Evolutionary conservation across 2,797 vertebrate genomes (phyloP).

Genomic region (Alca torda): DNA sequence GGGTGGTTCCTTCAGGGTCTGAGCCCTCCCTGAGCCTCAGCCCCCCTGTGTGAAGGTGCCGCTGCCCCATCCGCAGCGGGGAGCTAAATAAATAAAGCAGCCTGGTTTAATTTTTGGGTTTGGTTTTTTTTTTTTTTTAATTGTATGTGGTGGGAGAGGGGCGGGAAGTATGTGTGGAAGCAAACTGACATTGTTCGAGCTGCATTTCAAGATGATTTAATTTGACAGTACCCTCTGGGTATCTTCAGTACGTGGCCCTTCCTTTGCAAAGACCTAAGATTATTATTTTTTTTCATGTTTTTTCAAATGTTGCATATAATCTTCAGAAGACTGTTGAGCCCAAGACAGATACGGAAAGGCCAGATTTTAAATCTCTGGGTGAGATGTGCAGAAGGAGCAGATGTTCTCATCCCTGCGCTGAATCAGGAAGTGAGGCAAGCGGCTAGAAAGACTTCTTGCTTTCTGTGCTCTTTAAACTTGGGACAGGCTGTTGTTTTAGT

Average conservation of each 20-base stretch:
- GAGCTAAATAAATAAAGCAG: not conserved
- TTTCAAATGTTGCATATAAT: rapidly evolving
- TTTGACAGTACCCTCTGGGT: slow-evolving; percentile 29
- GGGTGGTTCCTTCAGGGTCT: not conserved
- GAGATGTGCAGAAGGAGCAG: not conserved
- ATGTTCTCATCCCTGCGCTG: not conserved
- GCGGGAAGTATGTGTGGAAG: not conserved
- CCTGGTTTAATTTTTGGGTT: not conserved
- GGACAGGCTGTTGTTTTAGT: not conserved
- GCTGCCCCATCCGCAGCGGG: not conserved
- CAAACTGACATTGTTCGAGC: not conserved
- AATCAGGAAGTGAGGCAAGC: not conserved
- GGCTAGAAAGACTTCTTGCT: not conserved
- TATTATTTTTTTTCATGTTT: too few species aligned
- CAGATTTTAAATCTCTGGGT: not conserved
- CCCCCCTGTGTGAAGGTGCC: not conserved
- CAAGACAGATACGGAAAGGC: not conserved
- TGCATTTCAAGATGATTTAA: not conserved
- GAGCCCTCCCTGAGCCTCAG: not conserved
- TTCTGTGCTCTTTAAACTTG: not conserved
- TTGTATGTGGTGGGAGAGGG: not conserved
- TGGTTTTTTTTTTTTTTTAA: not conserved
- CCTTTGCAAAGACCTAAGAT: not conserved
- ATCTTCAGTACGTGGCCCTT: not conserved
- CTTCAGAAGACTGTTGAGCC: not conserved